phyloP scores from a whole-genome alignment of 2,888 invertebrate genomes.

The Drosophila meridiana region DNA sequence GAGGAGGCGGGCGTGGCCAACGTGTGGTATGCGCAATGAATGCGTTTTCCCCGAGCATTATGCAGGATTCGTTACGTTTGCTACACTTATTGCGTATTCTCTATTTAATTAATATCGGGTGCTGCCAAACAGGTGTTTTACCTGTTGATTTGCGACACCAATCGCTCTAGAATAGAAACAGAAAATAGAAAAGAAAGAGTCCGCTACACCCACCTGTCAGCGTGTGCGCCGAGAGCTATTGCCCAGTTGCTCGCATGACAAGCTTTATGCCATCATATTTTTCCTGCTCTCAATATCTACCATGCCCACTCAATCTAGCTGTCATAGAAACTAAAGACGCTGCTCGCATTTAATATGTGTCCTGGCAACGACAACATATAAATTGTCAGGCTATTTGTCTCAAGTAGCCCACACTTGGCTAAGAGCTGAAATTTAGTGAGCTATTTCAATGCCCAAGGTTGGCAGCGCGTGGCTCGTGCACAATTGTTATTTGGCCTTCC shows the following conservation, averaged over 20 bases:
- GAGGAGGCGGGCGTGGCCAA: conserved; percentile 32
- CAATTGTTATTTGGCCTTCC: conserved; percentile 1
- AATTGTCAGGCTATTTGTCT: conserved; percentile 68
- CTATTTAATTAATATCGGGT: conserved; percentile 69
- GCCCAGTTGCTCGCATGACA: conserved; percentile 1
- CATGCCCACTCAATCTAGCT: conserved; percentile 48
- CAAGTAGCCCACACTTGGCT: conserved; percentile 34
- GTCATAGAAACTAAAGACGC: conserved; percentile 61
- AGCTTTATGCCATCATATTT: conserved; percentile 19
- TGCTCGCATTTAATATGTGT: conserved; percentile 63
- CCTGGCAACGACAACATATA: conserved; percentile 65
- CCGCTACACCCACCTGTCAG: conserved; percentile 53
- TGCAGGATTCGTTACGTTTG: conserved; percentile 42
- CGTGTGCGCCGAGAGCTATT: conserved; percentile 9
- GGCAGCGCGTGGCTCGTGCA: conserved; percentile 6
- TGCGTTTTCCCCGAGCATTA: conserved; percentile 24
- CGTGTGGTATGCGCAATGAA: conserved; percentile 58
- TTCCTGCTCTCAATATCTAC: conserved; percentile 1
- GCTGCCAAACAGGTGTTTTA: conserved; percentile 24
- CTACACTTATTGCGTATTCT: conserved; percentile 56
- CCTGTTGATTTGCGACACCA: conserved; percentile 66
- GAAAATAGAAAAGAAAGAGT: not conserved
- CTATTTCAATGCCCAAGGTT: conserved; percentile 13
- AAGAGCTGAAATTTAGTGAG: conserved; percentile 18
- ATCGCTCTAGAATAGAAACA: conserved; percentile 34